These are phyloP conservation scores for Caenorhabditis doughertyi DNA, from an alignment of 2,888 invertebrate genomes.

Conservation along the genomic window DNA sequence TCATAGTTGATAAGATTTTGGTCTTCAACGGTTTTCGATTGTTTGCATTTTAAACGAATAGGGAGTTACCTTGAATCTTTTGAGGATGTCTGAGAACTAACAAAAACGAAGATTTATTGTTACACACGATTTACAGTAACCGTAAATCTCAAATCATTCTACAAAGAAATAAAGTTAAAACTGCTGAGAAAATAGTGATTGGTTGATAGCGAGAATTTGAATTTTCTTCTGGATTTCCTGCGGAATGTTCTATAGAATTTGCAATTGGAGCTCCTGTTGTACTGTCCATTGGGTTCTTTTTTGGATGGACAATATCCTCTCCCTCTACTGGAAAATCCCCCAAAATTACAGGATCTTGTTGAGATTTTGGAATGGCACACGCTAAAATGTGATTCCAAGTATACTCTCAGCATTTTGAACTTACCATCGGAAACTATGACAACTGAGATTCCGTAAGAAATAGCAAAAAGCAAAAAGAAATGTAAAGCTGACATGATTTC, in stretches of 20 bases:
- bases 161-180: conserved; percentile 27
- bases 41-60: too few relatives aligned
- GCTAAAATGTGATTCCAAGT: background rate
- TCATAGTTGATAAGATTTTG: background rate
- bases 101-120: too few relatives aligned
- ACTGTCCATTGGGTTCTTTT: background rate
- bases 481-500: conserved; percentile 11
- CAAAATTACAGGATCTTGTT: background rate
- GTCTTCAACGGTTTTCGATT: too few relatives aligned
- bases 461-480: background rate
- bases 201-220: conserved; percentile 15
- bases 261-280: conserved; percentile 2
- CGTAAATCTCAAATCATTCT: conserved; percentile 16
- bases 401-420: background rate
- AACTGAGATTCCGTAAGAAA: conserved; percentile 1
- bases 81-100: too few relatives aligned
- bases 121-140: too few relatives aligned
- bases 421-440: conserved; percentile 16
- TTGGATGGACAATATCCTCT: conserved; percentile 4
- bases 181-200: conserved; percentile 22
- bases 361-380: conserved; percentile 6
- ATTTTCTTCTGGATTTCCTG: background rate
- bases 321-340: conserved; percentile 4
- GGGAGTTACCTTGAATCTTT: background rate
- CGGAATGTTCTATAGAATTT: background rate